A percentile compares a stretch with the other conserved stretches of the same genome.
phyloP scores from a whole-genome alignment of 2,888 invertebrate genomes.

The Junonia oenone region DNA sequence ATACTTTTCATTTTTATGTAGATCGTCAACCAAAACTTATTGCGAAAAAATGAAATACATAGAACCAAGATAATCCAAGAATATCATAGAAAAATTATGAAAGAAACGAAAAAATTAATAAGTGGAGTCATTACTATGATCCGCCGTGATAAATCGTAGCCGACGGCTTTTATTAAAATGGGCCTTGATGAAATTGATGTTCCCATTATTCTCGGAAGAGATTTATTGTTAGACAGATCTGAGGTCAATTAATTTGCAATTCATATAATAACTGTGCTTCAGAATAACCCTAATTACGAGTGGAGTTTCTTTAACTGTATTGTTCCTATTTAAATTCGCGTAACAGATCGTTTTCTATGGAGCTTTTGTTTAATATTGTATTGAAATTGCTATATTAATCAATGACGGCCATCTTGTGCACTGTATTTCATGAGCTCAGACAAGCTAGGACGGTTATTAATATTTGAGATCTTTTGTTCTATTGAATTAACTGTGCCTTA shows the following conservation, averaged over 20 bases:
- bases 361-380: background rate
- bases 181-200: slow-evolving; percentile 43
- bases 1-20: too few relatives aligned
- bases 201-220: slow-evolving; percentile 39
- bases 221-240: slow-evolving; percentile 41
- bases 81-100: background rate
- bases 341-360: background rate
- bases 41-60: background rate
- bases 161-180: slow-evolving; percentile 40
- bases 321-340: slow-evolving; percentile 7
- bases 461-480: too few relatives aligned
- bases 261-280: slow-evolving; percentile 36
- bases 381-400: background rate
- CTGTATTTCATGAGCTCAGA: too few relatives aligned
- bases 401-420: background rate
- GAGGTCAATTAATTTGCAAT: slow-evolving; percentile 42
- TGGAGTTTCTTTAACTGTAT: slow-evolving; percentile 11
- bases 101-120: slow-evolving; percentile 10
- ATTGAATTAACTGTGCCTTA: too few relatives aligned
- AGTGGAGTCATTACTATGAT: slow-evolving; percentile 34
- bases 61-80: background rate
- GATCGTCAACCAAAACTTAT: too few relatives aligned
- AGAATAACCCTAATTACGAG: slow-evolving; percentile 21
- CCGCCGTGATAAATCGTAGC: slow-evolving; percentile 41
- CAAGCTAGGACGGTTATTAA: too few relatives aligned